These are phyloP conservation scores for Drosophila biarmipes DNA, from an alignment of 1,140 invertebrate species.

Conservation along the genomic window DNA sequence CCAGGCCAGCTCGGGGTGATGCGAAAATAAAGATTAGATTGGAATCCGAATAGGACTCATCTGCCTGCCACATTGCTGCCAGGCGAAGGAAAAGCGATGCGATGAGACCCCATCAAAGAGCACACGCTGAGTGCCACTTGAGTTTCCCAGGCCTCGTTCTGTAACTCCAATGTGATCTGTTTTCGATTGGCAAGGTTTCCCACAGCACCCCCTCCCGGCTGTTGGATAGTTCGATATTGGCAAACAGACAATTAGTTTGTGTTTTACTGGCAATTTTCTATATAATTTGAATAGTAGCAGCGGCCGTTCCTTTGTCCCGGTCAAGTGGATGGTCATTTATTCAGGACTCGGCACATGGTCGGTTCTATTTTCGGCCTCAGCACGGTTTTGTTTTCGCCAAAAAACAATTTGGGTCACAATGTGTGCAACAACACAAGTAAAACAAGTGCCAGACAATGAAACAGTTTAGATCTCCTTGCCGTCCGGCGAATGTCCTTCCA, in stretches of 20 bases:
- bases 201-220: constrained; percentile 42
- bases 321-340: constrained; percentile 66
- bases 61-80: constrained; percentile 72
- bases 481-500: constrained; percentile 8
- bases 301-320: constrained; percentile 43
- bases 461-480: constrained; percentile 50
- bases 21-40: constrained; percentile 44
- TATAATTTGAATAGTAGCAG: constrained; percentile 79
- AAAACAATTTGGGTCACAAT: constrained; percentile 76
- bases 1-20: constrained; percentile 38
- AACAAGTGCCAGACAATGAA: constrained; percentile 73
- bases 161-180: constrained; percentile 31
- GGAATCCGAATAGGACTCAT: constrained; percentile 38
- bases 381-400: constrained; percentile 56
- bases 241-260: constrained; percentile 73
- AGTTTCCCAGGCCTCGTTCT: constrained; percentile 61
- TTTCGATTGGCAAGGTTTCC: constrained; percentile 22
- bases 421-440: constrained; percentile 44
- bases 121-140: constrained; percentile 55
- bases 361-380: constrained; percentile 18
- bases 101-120: constrained; percentile 40
- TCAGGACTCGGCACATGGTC: constrained; percentile 52
- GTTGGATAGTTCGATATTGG: constrained; percentile 6
- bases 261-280: constrained; percentile 76
- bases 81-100: constrained; percentile 5